Percentiles rank a stretch among this genome's conserved stretches.
Evolutionary conservation across 2,113 vertebrate genomes (phyloP).

Genomic region (Enhydra lutris): DNA sequence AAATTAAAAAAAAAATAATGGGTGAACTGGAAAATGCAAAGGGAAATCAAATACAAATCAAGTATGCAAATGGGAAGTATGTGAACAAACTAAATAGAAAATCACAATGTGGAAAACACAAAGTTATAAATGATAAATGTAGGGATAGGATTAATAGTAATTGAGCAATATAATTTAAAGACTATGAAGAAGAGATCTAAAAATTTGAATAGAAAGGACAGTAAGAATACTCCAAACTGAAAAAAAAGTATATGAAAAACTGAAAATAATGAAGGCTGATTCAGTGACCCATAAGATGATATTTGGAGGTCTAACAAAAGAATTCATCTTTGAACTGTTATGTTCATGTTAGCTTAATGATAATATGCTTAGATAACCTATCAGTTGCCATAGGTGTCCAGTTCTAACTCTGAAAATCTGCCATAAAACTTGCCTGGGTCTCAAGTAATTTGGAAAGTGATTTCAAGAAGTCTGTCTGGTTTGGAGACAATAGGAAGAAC

Average conservation of each 20-base stretch:
- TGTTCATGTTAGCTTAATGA: neutral
- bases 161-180: neutral
- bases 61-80: neutral
- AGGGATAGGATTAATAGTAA: neutral
- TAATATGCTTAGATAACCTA: neutral
- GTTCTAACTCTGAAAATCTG: neutral
- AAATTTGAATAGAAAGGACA: neutral
- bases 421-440: neutral
- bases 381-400: neutral
- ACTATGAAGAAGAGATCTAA: neutral
- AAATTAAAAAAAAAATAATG: neutral
- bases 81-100: neutral
- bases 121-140: neutral
- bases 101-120: neutral
- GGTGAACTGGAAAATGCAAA: neutral
- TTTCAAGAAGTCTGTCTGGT: neutral
- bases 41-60: neutral
- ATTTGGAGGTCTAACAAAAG: neutral
- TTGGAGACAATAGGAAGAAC: neutral
- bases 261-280: neutral
- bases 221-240: neutral
- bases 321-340: neutral
- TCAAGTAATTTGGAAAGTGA: neutral
- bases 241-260: neutral
- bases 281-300: neutral